phyloP scores from a whole-genome alignment of 2,888 invertebrate genomes.

The Cheilosia scutellata region DNA sequence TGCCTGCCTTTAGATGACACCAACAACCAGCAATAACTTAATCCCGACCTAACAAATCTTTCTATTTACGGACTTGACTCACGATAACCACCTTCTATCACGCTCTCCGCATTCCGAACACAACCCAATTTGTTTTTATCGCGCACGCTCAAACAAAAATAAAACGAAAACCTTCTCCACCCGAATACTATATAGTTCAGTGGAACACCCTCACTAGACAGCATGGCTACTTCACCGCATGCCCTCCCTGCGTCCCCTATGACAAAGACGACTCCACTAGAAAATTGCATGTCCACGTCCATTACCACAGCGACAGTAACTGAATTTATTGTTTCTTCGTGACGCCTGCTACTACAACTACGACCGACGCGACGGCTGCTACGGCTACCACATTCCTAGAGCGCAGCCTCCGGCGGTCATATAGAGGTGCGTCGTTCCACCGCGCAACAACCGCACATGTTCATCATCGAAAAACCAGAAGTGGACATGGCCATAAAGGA shows the following conservation, averaged over 20 bases:
- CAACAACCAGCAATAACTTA: not conserved
- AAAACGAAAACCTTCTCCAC: not conserved
- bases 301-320: constrained; percentile 67
- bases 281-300: constrained; percentile 69
- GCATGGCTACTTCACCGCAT: constrained; percentile 16
- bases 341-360: constrained; percentile 44
- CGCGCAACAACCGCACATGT: constrained; percentile 39
- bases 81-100: constrained; percentile 53
- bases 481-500: constrained; percentile 41
- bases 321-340: constrained; percentile 72
- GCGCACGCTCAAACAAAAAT: constrained; percentile 24
- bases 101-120: constrained; percentile 57
- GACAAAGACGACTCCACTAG: constrained; percentile 12
- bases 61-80: constrained; percentile 46
- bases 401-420: constrained; percentile 49
- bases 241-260: not conserved
- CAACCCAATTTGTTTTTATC: constrained; percentile 61
- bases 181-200: constrained; percentile 57
- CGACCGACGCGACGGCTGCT: constrained; percentile 40
- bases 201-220: constrained; percentile 73
- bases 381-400: constrained; percentile 71
- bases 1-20: not conserved
- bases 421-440: constrained; percentile 58
- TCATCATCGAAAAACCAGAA: constrained; percentile 53
- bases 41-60: constrained; percentile 27